These are phyloP conservation scores for Caprella mutica DNA, from an alignment of 2,888 invertebrate species.

Conservation along the genomic window DNA sequence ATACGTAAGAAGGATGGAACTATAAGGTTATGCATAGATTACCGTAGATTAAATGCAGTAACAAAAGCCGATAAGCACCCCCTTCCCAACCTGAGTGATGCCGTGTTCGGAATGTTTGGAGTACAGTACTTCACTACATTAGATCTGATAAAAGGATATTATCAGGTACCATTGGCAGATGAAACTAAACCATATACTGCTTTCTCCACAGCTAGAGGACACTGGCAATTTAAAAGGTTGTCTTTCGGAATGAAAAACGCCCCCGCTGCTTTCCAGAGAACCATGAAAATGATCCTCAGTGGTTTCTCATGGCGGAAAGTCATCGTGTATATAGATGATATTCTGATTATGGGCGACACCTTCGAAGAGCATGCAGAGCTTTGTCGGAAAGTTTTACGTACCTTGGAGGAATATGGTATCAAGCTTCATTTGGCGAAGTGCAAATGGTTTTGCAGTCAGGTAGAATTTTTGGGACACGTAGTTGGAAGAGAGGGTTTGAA, in stretches of 20 bases:
- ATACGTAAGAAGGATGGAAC: neutral
- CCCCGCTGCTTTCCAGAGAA: neutral
- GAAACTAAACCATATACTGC: neutral
- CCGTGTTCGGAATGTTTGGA: neutral
- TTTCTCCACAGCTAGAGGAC: neutral
- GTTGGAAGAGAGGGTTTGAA: neutral
- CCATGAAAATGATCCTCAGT: neutral
- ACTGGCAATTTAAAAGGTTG: slow-evolving; percentile 1
- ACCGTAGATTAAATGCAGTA: neutral
- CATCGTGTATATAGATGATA: slow-evolving; percentile 1
- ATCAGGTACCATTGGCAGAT: neutral
- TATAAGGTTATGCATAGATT: neutral
- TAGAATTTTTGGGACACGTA: neutral
- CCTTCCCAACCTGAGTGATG: neutral
- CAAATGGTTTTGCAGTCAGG: neutral
- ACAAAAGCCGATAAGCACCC: neutral
- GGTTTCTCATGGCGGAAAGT: neutral
- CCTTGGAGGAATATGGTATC: neutral
- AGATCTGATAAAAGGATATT: neutral
- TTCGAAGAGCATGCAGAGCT: neutral
- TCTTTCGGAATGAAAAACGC: neutral
- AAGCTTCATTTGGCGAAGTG: neutral
- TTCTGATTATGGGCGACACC: neutral
- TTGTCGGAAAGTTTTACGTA: neutral
- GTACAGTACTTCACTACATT: neutral